phyloP scores from a whole-genome alignment of 2,888 invertebrate genomes.

The Sipha maydis region DNA sequence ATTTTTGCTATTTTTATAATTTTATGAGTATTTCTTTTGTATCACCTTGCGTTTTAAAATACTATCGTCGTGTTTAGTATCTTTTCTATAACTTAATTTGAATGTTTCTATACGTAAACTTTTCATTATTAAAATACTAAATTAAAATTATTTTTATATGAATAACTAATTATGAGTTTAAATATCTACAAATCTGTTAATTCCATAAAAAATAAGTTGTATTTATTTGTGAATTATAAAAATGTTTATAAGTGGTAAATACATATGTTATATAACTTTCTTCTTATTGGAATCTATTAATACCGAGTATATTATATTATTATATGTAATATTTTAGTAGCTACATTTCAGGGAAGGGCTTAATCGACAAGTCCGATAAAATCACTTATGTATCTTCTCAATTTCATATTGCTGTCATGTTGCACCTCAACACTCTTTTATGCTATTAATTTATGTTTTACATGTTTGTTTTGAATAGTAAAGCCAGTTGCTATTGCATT shows the following conservation, averaged over 20 bases:
- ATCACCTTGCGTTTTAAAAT: background rate
- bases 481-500: background rate
- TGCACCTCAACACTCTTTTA: constrained; percentile 5
- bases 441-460: constrained; percentile 3
- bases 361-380: background rate
- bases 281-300: background rate
- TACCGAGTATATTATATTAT: background rate
- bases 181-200: too few species aligned
- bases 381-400: background rate
- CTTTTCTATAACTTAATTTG: background rate
- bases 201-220: too few species aligned
- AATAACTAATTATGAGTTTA: background rate
- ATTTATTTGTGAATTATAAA: too few species aligned
- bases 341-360: background rate
- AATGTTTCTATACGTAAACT: background rate
- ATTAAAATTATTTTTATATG: background rate
- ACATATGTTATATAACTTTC: background rate
- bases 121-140: background rate
- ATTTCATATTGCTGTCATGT: constrained; percentile 37
- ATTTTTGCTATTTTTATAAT: too few species aligned
- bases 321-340: background rate
- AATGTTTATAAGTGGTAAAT: background rate
- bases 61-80: background rate
- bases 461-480: constrained; percentile 4
- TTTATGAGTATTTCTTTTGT: too few species aligned